phyloP scores from a whole-genome alignment of 2,888 invertebrate species.

The Autographa pulchrina region DNA sequence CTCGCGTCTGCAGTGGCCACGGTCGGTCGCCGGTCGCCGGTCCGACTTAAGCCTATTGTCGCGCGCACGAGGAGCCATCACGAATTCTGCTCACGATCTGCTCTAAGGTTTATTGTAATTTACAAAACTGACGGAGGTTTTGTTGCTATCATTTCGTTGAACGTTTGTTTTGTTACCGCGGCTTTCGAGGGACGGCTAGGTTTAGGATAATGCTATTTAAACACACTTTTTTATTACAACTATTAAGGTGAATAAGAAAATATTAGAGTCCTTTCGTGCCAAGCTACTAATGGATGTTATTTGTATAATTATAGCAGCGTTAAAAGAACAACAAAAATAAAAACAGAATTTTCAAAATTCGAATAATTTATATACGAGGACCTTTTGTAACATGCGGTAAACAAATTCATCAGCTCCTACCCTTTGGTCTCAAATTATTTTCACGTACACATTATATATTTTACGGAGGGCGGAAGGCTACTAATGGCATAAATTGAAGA shows the following conservation, averaged over 20 bases:
- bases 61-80: constrained; percentile 77
- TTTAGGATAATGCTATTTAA: constrained; percentile 64
- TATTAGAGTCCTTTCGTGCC: constrained; percentile 32
- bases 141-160: constrained; percentile 78
- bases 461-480: constrained; percentile 77
- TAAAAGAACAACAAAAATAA: constrained; percentile 51
- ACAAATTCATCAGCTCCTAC: constrained; percentile 68
- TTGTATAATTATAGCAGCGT: constrained; percentile 37
- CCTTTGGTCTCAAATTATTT: constrained; percentile 72
- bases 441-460: constrained; percentile 74
- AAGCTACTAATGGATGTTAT: constrained; percentile 34
- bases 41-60: constrained; percentile 82
- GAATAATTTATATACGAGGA: constrained; percentile 55
- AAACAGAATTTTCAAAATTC: constrained; percentile 47
- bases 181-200: constrained; percentile 62
- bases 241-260: constrained; percentile 46
- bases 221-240: constrained; percentile 42
- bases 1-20: constrained; percentile 74
- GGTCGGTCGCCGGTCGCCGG: constrained; percentile 68
- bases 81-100: constrained; percentile 83
- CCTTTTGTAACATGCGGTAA: constrained; percentile 64
- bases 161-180: constrained; percentile 78
- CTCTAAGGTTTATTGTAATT: constrained; percentile 87
- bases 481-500: constrained; percentile 86
- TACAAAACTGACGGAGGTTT: constrained; percentile 86